These are phyloP conservation scores for Caiman crocodilus DNA, from an alignment of 2,797 vertebrate species.

Conservation along the genomic window DNA sequence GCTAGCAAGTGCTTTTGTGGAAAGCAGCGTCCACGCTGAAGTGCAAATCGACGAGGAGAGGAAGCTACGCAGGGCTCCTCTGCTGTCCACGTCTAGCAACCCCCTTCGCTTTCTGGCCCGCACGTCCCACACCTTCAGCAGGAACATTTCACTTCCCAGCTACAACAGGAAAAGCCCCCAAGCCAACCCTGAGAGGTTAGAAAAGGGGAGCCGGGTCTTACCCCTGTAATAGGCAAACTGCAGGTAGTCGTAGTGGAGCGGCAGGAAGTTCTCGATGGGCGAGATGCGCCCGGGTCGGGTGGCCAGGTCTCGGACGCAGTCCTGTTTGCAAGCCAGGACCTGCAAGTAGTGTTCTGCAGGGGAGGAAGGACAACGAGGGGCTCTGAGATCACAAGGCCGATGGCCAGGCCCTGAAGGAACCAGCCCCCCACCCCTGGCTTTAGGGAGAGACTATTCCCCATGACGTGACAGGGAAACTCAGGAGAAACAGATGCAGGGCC, in stretches of 20 bases:
- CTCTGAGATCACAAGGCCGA: not conserved
- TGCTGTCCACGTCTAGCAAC: not conserved
- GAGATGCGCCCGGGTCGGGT: slow-evolving; percentile 94
- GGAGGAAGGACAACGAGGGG: not conserved
- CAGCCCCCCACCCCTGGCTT: not conserved
- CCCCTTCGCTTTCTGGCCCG: not conserved
- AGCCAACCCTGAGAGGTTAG: accelerated
- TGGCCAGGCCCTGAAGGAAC: not conserved
- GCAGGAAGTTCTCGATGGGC: slow-evolving; percentile 95
- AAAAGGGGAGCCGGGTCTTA: slow-evolving; percentile 56
- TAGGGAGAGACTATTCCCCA: not conserved
- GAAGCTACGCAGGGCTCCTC: not conserved
- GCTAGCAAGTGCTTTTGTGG: too few species aligned
- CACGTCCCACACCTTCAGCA: accelerated
- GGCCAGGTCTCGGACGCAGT: slow-evolving; percentile 93
- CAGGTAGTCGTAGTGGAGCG: slow-evolving; percentile 95
- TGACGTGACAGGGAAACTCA: accelerated
- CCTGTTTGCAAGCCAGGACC: slow-evolving; percentile 93
- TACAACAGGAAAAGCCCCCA: not conserved
- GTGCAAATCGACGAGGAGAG: not conserved
- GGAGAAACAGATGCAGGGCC: not conserved
- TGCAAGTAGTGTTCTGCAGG: slow-evolving; percentile 95
- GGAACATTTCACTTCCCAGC: not conserved
- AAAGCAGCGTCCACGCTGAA: too few species aligned
- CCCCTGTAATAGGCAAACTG: slow-evolving; percentile 96